Evolutionary conservation across 2,113 vertebrate genomes (phyloP), one percentile per base, ranked within the genome.

Genomic region (Nycticryphes semicollaris): DNA sequence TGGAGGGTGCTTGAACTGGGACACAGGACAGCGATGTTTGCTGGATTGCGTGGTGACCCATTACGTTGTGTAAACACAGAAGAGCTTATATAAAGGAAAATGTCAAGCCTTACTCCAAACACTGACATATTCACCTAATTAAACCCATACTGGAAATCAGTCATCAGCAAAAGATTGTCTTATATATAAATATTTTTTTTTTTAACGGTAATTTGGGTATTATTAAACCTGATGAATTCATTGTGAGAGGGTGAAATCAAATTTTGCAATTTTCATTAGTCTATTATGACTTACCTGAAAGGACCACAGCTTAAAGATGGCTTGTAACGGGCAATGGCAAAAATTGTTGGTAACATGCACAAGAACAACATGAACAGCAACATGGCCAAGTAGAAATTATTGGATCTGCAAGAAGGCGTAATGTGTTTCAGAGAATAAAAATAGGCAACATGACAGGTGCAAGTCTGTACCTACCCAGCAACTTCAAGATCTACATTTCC

Each of bases 301-400:
- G 99, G 99, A 41, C 99, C 99, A 3, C 99, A 99, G 93, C 98
- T 98, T 63, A 97, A 97, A 7, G 99, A 99, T 1, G 99, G 99
- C 79, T 98, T 98, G 48, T 99, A 99, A 60, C 98, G 98, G 31
- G 98, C 99, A 7, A 99, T 99, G 17, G 99, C 98, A 76, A 99
- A 99, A 91, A 99, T 97, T 17, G 99, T 99, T 35, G 99, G 99
- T 56, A 99, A 97, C 99, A 99, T 99, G 94, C 99, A 99, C 37
- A 99, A 97, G 83, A 99, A 99, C 8, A 99, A 96, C 99, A 99
- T 99, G 84, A 99, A 99, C 10, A 99, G 98, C 37, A 99, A 96
- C 99, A 99, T 99, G 5, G 99, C 98, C 97, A 99, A 89, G 96
- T 99, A 99, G 98, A 99, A 99, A 94, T 99, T 99, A 95, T 99